Conservation (phyloP, 2,888 invertebrate genomes). For the Tortricodes alternella region DNA sequence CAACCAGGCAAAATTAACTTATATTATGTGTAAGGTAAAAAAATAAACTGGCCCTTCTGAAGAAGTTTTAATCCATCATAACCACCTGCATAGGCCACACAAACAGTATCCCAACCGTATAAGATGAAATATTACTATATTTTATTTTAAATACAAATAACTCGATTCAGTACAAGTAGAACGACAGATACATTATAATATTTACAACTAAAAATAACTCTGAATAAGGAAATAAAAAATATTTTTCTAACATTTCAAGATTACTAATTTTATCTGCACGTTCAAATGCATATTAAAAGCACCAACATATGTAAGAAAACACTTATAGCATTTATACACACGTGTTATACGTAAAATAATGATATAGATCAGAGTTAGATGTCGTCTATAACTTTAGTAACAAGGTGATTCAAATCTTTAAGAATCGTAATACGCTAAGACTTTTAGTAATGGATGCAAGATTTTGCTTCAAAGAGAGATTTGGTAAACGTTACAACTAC, state of each 20-base stretch:
- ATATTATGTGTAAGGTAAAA: constrained; percentile 44
- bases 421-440: constrained; percentile 16
- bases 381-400: constrained; percentile 19
- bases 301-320: constrained; percentile 59
- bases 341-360: constrained; percentile 25
- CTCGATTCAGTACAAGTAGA: constrained; percentile 18
- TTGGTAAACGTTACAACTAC: constrained; percentile 72
- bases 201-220: constrained; percentile 55
- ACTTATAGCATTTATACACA: constrained; percentile 46
- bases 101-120: constrained; percentile 36
- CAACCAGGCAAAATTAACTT: constrained; percentile 43
- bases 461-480: constrained; percentile 59
- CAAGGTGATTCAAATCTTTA: constrained; percentile 17
- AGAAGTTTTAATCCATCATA: constrained; percentile 33
- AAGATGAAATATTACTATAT: constrained; percentile 43
- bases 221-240: constrained; percentile 29
- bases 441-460: constrained; percentile 25
- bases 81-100: constrained; percentile 51
- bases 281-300: constrained; percentile 60
- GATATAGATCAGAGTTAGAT: constrained; percentile 9
- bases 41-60: constrained; percentile 49
- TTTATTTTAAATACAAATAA: constrained; percentile 9
- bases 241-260: constrained; percentile 29
- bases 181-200: constrained; percentile 42
- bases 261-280: constrained; percentile 52